Conservation (phyloP, 2,888 invertebrate genomes). For the Chrysina gloriosa region DNA sequence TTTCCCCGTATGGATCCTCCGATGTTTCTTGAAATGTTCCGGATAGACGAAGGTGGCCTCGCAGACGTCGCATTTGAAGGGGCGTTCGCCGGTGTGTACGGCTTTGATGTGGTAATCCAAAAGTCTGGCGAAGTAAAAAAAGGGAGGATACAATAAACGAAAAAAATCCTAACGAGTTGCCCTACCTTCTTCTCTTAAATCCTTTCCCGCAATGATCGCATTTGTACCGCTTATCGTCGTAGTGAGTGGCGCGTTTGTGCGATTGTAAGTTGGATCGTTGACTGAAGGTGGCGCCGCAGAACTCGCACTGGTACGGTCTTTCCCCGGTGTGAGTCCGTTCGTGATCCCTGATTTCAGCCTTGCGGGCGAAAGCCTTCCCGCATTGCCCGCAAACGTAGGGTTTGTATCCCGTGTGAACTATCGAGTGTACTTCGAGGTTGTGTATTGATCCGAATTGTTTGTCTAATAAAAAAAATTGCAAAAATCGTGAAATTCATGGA, state of each 20-base stretch:
- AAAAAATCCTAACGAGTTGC: too few relatives aligned
- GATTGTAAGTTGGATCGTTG: constrained; percentile 86
- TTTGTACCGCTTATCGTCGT: constrained; percentile 79
- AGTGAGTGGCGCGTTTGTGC: constrained; percentile 82
- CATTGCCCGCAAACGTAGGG: constrained; percentile 78
- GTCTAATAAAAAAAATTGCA: too few relatives aligned
- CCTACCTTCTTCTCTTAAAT: constrained; percentile 77
- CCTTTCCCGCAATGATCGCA: constrained; percentile 79
- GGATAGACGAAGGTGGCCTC: constrained; percentile 85
- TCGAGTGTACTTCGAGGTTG: constrained; percentile 81
- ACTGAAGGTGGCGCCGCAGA: constrained; percentile 82
- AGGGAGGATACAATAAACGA: too few relatives aligned
- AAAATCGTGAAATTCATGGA: too few relatives aligned
- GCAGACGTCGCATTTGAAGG: constrained; percentile 79
- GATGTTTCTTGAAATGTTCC: constrained; percentile 84
- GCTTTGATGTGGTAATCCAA: constrained; percentile 86
- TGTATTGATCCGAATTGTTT: constrained; percentile 84
- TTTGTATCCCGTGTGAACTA: constrained; percentile 81
- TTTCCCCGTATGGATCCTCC: constrained; percentile 78
- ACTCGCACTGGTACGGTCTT: constrained; percentile 81
- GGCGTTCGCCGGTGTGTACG: constrained; percentile 83
- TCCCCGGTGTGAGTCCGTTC: constrained; percentile 85
- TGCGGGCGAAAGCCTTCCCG: constrained; percentile 79
- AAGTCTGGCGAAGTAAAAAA: constrained; percentile 60
- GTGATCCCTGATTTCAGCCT: constrained; percentile 84